A percentile compares a stretch with the other conserved stretches of the same genome.
Evolutionary conservation across 1,140 invertebrate genomes (phyloP).

Genomic region (Trachelipus rathkii): DNA sequence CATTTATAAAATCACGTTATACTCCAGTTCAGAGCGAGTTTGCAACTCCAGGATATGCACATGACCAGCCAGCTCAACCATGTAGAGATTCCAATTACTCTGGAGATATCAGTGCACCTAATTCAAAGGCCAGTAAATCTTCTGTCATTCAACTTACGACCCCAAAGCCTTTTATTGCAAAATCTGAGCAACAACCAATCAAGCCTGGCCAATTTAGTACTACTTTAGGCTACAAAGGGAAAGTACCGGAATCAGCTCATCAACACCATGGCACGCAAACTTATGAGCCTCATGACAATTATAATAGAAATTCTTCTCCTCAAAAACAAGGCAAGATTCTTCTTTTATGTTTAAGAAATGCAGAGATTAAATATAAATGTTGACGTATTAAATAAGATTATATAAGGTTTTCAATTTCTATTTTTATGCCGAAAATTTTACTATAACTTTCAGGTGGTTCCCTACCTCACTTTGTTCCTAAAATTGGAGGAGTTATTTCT

Average conservation of each 20-base stretch:
- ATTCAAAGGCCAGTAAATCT: background rate
- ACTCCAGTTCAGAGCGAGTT: constrained; percentile 3
- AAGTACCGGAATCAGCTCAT: no score
- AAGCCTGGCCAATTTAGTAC: background rate
- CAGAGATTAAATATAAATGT: no score
- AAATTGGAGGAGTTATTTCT: background rate
- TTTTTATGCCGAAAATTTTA: no score
- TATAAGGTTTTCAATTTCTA: no score
- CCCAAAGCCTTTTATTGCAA: background rate
- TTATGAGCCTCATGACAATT: no score
- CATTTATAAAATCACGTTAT: background rate
- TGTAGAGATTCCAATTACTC: background rate
- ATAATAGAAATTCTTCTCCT: no score
- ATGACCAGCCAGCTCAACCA: background rate
- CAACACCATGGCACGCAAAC: no score
- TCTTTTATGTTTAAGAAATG: no score
- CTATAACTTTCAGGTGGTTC: background rate
- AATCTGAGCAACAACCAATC: background rate
- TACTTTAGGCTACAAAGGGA: background rate
- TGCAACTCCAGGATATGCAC: background rate
- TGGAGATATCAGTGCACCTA: background rate
- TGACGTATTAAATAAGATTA: no score
- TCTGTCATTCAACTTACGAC: background rate
- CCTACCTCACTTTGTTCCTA: background rate
- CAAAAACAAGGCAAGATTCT: no score